phyloP scores from a whole-genome alignment of 2,797 vertebrate species.

The Oreochromis grahami region DNA sequence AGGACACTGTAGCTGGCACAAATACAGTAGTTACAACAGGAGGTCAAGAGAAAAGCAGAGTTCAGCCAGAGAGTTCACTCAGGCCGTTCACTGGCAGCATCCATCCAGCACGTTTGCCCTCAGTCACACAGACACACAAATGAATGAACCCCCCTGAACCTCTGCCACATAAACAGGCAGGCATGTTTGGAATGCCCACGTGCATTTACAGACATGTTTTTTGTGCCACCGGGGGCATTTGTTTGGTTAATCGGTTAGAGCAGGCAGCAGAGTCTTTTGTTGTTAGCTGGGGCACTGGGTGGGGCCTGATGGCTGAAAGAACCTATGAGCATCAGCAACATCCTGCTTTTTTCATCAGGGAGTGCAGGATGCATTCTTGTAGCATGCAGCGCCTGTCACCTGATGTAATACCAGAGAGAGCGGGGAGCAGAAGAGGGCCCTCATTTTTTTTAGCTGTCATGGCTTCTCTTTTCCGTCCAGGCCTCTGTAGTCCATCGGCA shows the following conservation, averaged over 20 bases:
- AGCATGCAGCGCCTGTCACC: conserved; percentile 50
- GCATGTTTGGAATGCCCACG: conserved; percentile 68
- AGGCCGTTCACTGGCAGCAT: conserved; percentile 14
- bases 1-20: background rate
- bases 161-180: conserved; percentile 59
- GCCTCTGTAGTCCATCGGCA: background rate
- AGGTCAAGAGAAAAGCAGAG: conserved; percentile 10
- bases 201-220: conserved; percentile 63
- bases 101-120: conserved; percentile 34
- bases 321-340: conserved; percentile 73
- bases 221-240: conserved; percentile 67
- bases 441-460: conserved; percentile 19
- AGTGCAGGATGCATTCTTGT: conserved; percentile 51
- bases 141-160: conserved; percentile 56
- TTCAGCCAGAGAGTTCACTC: conserved; percentile 39
- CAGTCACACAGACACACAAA: conserved; percentile 33
- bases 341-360: conserved; percentile 55
- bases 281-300: conserved; percentile 49
- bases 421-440: background rate
- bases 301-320: conserved; percentile 61
- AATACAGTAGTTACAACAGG: background rate
- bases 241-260: conserved; percentile 62
- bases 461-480: background rate
- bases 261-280: conserved; percentile 59
- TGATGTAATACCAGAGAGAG: conserved; percentile 30